Evolutionary conservation across 2,113 vertebrate genomes (phyloP).

Genomic region (Hystrix brachyura): DNA sequence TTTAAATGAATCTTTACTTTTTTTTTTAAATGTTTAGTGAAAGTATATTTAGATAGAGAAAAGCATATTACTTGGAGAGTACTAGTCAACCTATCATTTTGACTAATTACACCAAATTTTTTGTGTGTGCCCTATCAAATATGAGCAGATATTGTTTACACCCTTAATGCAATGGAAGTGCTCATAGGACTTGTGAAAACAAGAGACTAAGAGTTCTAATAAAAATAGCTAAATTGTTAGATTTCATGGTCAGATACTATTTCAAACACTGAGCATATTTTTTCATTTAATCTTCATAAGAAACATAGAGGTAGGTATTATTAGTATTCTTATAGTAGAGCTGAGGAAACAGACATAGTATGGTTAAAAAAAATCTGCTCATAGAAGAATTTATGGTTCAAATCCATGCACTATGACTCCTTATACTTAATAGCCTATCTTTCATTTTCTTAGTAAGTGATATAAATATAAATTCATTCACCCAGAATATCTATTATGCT

Average conservation of each 20-base stretch:
- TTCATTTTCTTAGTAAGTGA: background rate
- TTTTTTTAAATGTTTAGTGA: background rate
- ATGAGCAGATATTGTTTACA: background rate
- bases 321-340: background rate
- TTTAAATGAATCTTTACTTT: background rate
- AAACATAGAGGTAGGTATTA: constrained; percentile 8
- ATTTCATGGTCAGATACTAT: background rate
- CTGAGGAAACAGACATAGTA: constrained; percentile 13
- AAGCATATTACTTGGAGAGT: constrained; percentile 18
- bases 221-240: constrained; percentile 8
- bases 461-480: background rate
- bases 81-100: constrained; percentile 1
- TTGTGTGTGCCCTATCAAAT: background rate
- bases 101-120: background rate
- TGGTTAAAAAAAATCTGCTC: background rate
- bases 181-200: background rate
- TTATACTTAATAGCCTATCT: background rate
- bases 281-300: background rate
- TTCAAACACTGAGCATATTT: background rate
- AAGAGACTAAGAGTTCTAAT: background rate
- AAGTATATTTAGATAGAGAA: constrained; percentile 54
- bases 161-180: background rate
- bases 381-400: background rate
- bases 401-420: background rate
- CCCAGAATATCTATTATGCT: background rate